Evolutionary conservation across 2,113 vertebrate genomes (phyloP).

Genomic region (Nymphicus hollandicus): DNA sequence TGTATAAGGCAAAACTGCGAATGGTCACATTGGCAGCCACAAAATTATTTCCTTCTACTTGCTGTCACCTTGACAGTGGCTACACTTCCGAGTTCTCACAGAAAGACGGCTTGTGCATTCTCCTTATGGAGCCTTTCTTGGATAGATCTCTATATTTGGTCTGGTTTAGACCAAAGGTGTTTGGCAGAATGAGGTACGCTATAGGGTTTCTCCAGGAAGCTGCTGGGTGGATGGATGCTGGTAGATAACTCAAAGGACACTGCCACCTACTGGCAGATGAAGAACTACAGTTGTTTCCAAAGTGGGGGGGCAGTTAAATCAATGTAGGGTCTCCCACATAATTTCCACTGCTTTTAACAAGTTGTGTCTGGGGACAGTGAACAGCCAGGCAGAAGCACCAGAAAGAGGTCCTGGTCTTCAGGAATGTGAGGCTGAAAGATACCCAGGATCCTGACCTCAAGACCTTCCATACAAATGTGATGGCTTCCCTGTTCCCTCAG

Average conservation of each 20-base stretch:
- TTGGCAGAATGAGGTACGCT: neutral
- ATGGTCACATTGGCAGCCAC: neutral
- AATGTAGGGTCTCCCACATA: no score
- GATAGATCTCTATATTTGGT: neutral
- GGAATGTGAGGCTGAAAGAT: neutral
- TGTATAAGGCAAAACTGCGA: neutral
- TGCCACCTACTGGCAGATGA: conserved; percentile 49
- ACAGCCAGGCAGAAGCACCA: neutral
- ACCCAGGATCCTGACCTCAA: accelerated
- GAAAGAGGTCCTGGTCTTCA: neutral
- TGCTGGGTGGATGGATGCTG: neutral
- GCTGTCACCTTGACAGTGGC: neutral
- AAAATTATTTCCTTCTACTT: neutral
- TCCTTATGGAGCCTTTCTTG: neutral
- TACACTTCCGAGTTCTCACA: neutral
- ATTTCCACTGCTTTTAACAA: neutral
- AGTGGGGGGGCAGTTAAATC: neutral
- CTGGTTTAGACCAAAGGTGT: neutral
- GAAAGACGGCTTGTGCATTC: neutral
- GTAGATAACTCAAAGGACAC: conserved; percentile 11
- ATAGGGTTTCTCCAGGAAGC: neutral
- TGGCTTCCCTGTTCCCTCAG: neutral
- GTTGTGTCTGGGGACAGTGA: neutral
- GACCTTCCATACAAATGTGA: accelerated
- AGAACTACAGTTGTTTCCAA: neutral